A percentile compares a stretch with the other conserved stretches of the same genome.
Evolutionary conservation across 64 coral and sea anemone species (phyloP).

Genomic region (Montipora efflorescens): DNA sequence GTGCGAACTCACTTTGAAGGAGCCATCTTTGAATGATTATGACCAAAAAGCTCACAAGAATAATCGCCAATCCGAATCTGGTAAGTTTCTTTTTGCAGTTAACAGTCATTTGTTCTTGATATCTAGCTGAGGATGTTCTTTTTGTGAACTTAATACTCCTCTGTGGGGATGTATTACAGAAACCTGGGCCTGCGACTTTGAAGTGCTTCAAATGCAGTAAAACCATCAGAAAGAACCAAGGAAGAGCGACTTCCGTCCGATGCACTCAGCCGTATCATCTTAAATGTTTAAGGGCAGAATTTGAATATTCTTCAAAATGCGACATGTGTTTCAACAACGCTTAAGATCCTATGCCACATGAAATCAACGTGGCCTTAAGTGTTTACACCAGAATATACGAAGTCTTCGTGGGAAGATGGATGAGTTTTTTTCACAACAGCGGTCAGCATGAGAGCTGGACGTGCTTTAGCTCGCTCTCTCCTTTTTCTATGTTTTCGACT

Average conservation of each 20-base stretch:
- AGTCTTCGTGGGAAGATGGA: constrained; percentile 44
- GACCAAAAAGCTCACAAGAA: neutral
- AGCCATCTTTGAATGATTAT: neutral
- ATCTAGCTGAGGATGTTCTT: too few relatives aligned
- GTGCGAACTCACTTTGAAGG: neutral
- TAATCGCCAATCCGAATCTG: neutral
- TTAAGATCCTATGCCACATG: too few relatives aligned
- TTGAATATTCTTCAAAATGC: neutral
- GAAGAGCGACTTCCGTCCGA: neutral
- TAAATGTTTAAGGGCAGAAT: constrained; percentile 25
- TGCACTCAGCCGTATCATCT: constrained; percentile 17
- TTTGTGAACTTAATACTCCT: too few relatives aligned
- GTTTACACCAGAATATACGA: neutral
- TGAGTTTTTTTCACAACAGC: neutral
- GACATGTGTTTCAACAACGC: neutral
- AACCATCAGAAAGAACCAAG: constrained; percentile 51
- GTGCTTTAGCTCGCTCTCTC: too few relatives aligned
- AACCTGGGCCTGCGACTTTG: too few relatives aligned
- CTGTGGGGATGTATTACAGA: too few relatives aligned
- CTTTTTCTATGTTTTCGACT: too few relatives aligned
- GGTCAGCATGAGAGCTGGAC: too few relatives aligned
- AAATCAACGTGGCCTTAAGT: constrained; percentile 32
- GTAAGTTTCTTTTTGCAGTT: too few relatives aligned
- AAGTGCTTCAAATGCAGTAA: neutral
- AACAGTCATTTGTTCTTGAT: too few relatives aligned